A percentile compares a stretch with the other conserved stretches of the same genome.
Conservation (phyloP, 2,797 vertebrate genomes). For the Epinephelus coioides region DNA sequence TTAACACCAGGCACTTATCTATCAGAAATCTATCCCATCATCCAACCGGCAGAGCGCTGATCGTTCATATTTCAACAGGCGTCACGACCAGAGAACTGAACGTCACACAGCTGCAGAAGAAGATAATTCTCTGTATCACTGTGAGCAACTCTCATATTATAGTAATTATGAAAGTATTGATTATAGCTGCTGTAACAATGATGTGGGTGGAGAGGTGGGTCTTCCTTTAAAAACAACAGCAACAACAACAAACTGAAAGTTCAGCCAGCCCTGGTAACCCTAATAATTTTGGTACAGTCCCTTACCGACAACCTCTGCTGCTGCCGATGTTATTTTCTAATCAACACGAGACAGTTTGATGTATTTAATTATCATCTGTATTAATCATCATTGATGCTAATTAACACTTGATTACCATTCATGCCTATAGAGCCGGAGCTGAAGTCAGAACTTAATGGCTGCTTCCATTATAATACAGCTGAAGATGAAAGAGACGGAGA, state of each 20-base stretch:
- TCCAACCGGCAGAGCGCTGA: no score
- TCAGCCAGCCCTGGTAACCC: no score
- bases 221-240: no score
- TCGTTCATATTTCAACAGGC: no score
- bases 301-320: not conserved
- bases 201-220: not conserved
- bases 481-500: conserved; percentile 42
- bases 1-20: no score
- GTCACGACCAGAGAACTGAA: no score
- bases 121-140: not conserved
- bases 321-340: not conserved
- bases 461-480: conserved; percentile 44
- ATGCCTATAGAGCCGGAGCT: conserved; percentile 10
- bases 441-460: conserved; percentile 59
- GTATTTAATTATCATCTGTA: conserved; percentile 41
- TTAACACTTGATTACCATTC: conserved; percentile 38
- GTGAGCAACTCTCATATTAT: not conserved
- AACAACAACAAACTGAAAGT: no score
- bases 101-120: no score
- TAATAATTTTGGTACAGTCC: not conserved
- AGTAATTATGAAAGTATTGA: not conserved
- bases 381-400: conserved; percentile 49
- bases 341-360: conserved; percentile 8
- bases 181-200: not conserved
- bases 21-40: no score